Base-by-base conservation (phyloP, 1,140 invertebrate species). In the Camponotus pennsylvanicus region DNA sequence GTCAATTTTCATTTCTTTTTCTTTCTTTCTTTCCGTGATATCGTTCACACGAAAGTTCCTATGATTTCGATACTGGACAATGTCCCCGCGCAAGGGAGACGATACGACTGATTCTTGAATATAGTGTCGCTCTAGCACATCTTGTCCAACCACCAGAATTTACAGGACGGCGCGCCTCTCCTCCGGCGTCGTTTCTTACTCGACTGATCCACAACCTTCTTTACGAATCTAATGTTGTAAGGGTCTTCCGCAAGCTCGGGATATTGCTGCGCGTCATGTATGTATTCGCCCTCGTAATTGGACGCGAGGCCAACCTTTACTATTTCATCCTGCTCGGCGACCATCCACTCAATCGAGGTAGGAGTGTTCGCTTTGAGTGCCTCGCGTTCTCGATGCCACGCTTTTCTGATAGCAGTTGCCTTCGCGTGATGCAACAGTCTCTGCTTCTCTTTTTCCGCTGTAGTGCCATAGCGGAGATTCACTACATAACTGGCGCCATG, bases 221-320 rank as follows among this genome's bases (percentile, higher is more conserved):
- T 98, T 13, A 97, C 96, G 92, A 99, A 98, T 89, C 97, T 97
- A 75, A 99, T 97, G 95, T 99, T 99, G 95, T 98, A 99, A 2
- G 98, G 98, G 95, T 99, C 99, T 95, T 99, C 98, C 15, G 98
- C 98, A 15, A 99, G 96, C 93, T 99, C 98, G 0, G 98, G 98
- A 95, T 98, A 99, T 21, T 97, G 95, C 89, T 97, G 97, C 21
- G 98, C 97, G 92, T 98, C 98, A 93, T 99, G 98, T 83, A 98
- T 97, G 95, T 99, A 99, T 91, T 98, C 97, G 69, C 97, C 98
- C 91, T 98, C 97, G 95, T 98, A 99, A 88, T 97, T 97, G 5
- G 97, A 96, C 15, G 97, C 97, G 90, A 97, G 97, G 15, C 98
- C 98, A 73, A 96, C 95, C 91, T 99, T 98, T 79, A 98, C 95